Conservation (phyloP, 2,888 invertebrate genomes). For the Epinotia nisella region DNA sequence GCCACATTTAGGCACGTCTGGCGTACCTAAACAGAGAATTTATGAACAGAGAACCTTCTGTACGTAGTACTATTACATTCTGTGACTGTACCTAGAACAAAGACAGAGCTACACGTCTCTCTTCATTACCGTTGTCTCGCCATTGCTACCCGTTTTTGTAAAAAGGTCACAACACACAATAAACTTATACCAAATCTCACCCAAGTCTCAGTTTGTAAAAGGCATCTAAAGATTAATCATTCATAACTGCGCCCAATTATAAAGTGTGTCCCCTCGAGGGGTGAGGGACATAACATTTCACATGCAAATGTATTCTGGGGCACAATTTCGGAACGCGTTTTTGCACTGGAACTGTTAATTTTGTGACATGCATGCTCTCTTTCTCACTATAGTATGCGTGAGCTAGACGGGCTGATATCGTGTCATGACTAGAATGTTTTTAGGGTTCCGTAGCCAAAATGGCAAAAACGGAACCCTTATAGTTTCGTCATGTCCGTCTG, state of each 20-base stretch:
- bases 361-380: background rate
- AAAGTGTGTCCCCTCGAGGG: constrained; percentile 27
- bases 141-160: background rate
- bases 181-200: background rate
- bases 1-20: no score
- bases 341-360: background rate
- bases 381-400: background rate
- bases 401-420: background rate
- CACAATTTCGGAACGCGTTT: background rate
- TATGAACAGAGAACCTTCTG: no score
- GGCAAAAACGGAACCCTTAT: no score
- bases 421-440: background rate
- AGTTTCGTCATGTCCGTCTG: no score
- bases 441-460: no score
- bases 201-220: constrained; percentile 20
- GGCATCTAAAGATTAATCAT: constrained; percentile 33
- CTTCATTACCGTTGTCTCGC: background rate
- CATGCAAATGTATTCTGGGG: constrained; percentile 41
- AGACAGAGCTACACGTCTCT: constrained; percentile 17
- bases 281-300: constrained; percentile 25
- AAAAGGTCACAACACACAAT: constrained; percentile 5
- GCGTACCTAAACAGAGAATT: no score
- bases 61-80: no score
- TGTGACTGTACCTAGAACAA: no score
- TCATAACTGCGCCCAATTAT: constrained; percentile 43